These are phyloP conservation scores for Panagrolaimus sp. DNA, from an alignment of 1,140 invertebrate genomes.

Conservation along the genomic window DNA sequence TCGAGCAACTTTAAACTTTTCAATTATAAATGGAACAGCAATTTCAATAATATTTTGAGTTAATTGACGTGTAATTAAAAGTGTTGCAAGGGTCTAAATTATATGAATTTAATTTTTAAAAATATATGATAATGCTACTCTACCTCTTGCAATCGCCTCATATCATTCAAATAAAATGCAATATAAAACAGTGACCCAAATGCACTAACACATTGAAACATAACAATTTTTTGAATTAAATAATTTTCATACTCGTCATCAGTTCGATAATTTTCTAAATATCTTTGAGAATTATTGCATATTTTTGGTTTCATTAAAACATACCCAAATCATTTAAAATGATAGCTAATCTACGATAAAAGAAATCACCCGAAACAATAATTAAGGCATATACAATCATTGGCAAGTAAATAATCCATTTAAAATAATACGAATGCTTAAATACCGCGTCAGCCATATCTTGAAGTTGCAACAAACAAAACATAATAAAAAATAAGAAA, in stretches of 20 bases:
- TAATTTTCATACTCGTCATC: conserved; percentile 92
- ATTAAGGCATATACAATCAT: conserved; percentile 80
- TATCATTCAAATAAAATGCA: conserved; percentile 91
- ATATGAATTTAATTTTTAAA: conserved; percentile 16
- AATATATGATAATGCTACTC: conserved; percentile 45
- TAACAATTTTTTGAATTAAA: conserved; percentile 74
- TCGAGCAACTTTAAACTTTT: conserved; percentile 59
- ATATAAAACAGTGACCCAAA: conserved; percentile 96
- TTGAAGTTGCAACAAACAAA: conserved; percentile 78
- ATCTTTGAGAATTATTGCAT: conserved; percentile 27
- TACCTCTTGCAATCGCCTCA: conserved; percentile 89
- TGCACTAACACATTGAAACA: conserved; percentile 96
- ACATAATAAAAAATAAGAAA: conserved; percentile 77
- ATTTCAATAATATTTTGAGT: conserved; percentile 88
- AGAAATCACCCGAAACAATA: conserved; percentile 81
- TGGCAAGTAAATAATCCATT: conserved; percentile 71
- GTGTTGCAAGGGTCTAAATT: conserved; percentile 82
- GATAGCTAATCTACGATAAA: conserved; percentile 81
- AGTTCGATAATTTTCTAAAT: conserved; percentile 83
- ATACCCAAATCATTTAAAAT: conserved; percentile 89
- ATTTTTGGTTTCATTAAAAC: conserved; percentile 22
- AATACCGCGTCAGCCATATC: conserved; percentile 51
- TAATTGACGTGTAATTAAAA: conserved; percentile 84
- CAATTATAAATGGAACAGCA: conserved; percentile 72
- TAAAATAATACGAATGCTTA: conserved; percentile 30